Conservation (phyloP, 2,113 vertebrate genomes). For the Serilophus lunatus region DNA sequence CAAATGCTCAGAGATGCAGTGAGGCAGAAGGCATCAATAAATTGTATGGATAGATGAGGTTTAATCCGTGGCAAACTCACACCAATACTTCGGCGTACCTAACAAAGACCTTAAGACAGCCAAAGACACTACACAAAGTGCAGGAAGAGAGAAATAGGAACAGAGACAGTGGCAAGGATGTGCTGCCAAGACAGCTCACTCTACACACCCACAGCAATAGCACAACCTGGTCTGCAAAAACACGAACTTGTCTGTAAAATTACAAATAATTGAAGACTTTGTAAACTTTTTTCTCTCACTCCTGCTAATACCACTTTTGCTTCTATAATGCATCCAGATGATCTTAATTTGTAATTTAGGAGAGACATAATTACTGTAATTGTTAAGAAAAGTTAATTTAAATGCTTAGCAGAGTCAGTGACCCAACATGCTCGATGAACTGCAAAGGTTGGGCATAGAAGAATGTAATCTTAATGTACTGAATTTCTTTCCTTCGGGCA, state of each 20-base stretch:
- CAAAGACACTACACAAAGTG: not conserved
- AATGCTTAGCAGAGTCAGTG: conserved; percentile 23
- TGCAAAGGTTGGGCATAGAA: conserved; percentile 5
- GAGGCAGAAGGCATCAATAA: not conserved
- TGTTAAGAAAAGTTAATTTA: conserved; percentile 55
- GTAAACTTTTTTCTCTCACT: not conserved
- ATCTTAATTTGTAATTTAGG: conserved; percentile 62
- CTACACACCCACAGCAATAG: not conserved
- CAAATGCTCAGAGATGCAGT: not conserved
- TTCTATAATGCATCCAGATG: conserved; percentile 20
- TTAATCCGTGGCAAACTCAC: not conserved
- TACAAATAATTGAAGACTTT: not conserved
- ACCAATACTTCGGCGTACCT: not conserved
- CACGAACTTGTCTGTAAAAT: not conserved
- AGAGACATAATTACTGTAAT: conserved; percentile 40
- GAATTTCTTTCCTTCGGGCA: conserved; percentile 41
- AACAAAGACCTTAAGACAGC: not conserved
- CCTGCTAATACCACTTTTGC: not conserved
- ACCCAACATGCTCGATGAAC: conserved; percentile 25
- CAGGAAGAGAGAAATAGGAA: not conserved
- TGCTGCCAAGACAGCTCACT: not conserved
- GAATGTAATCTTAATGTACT: not conserved
- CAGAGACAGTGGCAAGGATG: not conserved
- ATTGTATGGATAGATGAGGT: not conserved
- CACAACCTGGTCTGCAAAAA: not conserved